Evolutionary conservation across 2,113 vertebrate species (phyloP), one percentile per base, ranked within the genome.

Genomic region (Saccopteryx bilineata): DNA sequence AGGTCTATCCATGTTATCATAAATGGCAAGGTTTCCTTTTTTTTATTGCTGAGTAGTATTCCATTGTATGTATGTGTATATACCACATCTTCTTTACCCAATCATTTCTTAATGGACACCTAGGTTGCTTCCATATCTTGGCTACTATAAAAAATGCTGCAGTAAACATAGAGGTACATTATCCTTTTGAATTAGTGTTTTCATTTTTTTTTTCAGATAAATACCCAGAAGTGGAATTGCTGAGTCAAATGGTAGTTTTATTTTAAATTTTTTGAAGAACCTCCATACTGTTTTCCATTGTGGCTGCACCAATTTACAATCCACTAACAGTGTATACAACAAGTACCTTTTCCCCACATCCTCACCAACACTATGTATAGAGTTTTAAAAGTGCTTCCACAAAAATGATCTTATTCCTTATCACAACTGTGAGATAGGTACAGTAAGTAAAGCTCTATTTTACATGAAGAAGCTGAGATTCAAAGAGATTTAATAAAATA

Each of bases 381-480:
- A 46, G 17, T 76, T 85, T 87, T 75, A 63, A 23, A 88, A 56
- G 33, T 88, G 17, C 21, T 80, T 88, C 65, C 33, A 56, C 58
- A 85, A 86, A 78, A 89, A 71, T 26, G 2, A 80, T 52, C 91
- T 69, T 81, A 90, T 39, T 76, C 24, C 46, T 83, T 13, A 48
- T 65, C 75, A 87, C 9, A 92, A 65, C 24, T 82, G 39, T 87
- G 26, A 46, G 14, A 50, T 39, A 65, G 2, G 21, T 86, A 50
- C 71, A 69, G 18, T 65, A 82, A 93, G 46, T 72, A 93, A 94
- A 91, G 39, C 21, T 21, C 21, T 48, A 54, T 89, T 86, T 91
- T 39, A 93, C 17, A 65, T 54, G 39, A 87, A 74, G 52, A 63
- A 87, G 84, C 19, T 56, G 56, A 94, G 26, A 96, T 52, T 81